Percentiles rank a stretch among this genome's conserved stretches.
phyloP scores from a whole-genome alignment of 2,113 vertebrate species.

The Brachyhypopomus gauderio region DNA sequence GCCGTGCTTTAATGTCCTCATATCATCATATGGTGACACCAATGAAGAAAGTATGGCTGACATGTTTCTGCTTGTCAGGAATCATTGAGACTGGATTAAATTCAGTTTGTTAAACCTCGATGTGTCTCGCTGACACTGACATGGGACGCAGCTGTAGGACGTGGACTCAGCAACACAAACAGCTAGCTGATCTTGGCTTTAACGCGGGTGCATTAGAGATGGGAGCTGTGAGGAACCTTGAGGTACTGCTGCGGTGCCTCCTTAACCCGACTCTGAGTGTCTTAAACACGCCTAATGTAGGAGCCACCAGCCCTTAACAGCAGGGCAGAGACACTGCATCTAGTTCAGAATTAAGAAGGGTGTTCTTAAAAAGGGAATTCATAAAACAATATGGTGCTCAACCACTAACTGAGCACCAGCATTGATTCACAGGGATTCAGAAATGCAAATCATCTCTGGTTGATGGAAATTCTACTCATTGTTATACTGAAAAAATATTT shows the following conservation, averaged over 20 bases:
- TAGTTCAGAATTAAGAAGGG: conserved; percentile 12
- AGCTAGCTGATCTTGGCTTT: not conserved
- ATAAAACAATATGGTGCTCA: not conserved
- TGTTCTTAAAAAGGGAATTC: conserved; percentile 19
- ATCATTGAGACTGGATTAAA: no score
- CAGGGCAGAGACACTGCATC: not conserved
- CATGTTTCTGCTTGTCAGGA: no score
- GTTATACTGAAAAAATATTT: conserved; percentile 33
- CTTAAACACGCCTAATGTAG: not conserved
- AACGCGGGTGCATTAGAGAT: not conserved
- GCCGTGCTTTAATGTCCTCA: no score
- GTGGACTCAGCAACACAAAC: no score
- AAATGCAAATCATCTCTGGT: conserved; percentile 37
- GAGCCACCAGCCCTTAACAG: not conserved
- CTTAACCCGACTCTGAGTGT: not conserved
- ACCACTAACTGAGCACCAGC: not conserved
- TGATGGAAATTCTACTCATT: conserved; percentile 3
- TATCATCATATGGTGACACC: no score
- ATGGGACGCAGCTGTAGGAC: not conserved
- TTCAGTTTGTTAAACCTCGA: no score
- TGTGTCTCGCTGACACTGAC: not conserved
- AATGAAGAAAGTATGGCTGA: no score
- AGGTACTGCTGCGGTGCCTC: not conserved
- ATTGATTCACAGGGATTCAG: not conserved
- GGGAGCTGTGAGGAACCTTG: not conserved